Base-by-base conservation (phyloP, 2,888 invertebrate genomes). In the Philonicus albiceps region DNA sequence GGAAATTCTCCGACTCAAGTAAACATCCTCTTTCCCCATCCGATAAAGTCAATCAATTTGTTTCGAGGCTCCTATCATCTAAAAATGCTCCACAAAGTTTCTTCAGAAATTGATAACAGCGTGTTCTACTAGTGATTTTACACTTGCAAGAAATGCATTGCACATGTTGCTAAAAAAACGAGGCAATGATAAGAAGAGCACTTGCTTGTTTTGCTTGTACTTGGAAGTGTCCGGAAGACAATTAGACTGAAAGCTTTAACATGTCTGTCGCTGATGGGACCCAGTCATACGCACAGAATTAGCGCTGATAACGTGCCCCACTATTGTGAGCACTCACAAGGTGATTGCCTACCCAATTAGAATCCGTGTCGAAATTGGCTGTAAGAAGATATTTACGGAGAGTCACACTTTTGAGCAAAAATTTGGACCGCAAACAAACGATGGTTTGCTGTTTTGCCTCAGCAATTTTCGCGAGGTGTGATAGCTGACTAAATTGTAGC, bases 321-420 rank as follows among this genome's bases (percentile, higher is more conserved):
- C 22, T 64, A 3, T 64, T 11, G 8, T 11, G 22, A 22, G 64
- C 27, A 27, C 64, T 31, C 78, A 37, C 78, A 78, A 78, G 43
- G 5, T 43, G 27, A 43, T 78, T 78, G 49, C 78, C 43, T 1
- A 78, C 1, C 49, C 78, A 64, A 78, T 78, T 78, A 78, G 78
- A 49, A 49, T 37, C 49, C 16, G 22, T 27, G 49, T 43, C 30
- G 13, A 22, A 78, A 43, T 78, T 43, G 22, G 1, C 30, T 78
- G 78, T 78, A 78, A 78, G 40, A 7, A 27, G 49, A 49, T 78
- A 78, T 78, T 78, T 78, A 78, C 78, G 34, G 49, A 34, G 3
- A 78, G 78, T 78, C 78, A 78, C 78, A 49, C 78, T 78, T 76
- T 78, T 78, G 16, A 78, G 53, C 30, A 78, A 78, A 78, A 78